phyloP scores from a whole-genome alignment of 2,888 invertebrate species.

The Tenthredo distinguenda region DNA sequence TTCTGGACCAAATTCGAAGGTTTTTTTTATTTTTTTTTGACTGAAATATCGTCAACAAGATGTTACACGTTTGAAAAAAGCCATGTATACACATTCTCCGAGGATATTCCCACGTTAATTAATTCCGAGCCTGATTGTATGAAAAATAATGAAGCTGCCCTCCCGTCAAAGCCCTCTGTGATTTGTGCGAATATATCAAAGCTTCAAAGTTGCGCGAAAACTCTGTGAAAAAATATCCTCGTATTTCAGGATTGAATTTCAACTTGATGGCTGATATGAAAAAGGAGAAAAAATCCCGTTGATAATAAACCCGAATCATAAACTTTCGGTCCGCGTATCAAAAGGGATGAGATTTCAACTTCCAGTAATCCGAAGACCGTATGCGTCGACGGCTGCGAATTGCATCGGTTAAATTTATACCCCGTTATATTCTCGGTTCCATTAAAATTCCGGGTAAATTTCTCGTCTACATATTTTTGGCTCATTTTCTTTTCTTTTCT shows the following conservation, averaged over 20 bases:
- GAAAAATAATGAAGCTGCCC: neutral
- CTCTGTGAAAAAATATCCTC: neutral
- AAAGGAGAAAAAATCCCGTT: neutral
- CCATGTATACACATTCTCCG: no score
- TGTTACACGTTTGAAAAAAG: no score
- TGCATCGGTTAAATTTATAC: neutral
- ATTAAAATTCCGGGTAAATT: slow-evolving; percentile 8
- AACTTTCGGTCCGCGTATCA: neutral
- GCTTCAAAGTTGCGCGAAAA: neutral
- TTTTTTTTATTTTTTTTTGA: no score
- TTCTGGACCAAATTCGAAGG: no score
- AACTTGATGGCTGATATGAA: neutral
- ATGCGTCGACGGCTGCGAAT: neutral
- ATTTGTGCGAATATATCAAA: neutral
- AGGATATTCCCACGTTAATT: neutral
- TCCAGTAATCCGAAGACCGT: neutral
- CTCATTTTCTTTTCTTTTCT: neutral
- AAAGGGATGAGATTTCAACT: neutral
- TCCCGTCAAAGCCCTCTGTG: neutral
- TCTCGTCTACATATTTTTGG: slow-evolving; percentile 1
- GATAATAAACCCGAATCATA: neutral
- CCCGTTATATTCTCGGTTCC: slow-evolving; percentile 12
- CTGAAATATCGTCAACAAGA: no score
- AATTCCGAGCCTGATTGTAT: neutral
- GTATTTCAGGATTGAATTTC: neutral